Evolutionary conservation across 2,113 vertebrate genomes (phyloP).

Genomic region (Nycticorax nycticorax): DNA sequence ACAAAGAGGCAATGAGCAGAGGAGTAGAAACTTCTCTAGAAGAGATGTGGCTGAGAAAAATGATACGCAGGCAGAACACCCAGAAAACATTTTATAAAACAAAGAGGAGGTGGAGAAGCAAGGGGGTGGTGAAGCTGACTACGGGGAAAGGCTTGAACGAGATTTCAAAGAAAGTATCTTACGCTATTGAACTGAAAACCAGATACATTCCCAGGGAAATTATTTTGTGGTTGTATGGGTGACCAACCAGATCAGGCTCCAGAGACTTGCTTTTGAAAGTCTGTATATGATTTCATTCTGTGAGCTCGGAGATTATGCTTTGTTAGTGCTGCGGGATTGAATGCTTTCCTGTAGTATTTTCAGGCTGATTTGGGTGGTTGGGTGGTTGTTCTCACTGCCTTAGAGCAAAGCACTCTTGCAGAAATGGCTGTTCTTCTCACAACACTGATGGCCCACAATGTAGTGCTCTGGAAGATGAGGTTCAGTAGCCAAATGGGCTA

Average conservation of each 20-base stretch:
- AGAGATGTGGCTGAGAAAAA: neutral
- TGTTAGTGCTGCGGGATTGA: neutral
- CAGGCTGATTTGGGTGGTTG: neutral
- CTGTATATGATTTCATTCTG: neutral
- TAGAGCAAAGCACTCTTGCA: neutral
- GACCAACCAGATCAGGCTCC: neutral
- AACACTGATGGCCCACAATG: neutral
- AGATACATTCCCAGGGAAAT: neutral
- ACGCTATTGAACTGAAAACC: neutral
- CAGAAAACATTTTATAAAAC: neutral
- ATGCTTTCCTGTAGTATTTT: neutral
- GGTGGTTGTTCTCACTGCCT: neutral
- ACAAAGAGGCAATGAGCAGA: neutral
- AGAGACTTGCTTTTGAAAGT: neutral
- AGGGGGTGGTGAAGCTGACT: neutral
- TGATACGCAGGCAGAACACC: neutral
- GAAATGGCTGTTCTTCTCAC: neutral
- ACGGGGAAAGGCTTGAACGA: neutral
- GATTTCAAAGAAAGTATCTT: neutral
- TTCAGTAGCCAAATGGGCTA: neutral
- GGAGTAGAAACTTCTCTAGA: neutral
- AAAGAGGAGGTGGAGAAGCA: neutral
- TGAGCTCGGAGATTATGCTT: neutral
- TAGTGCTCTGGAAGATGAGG: neutral
- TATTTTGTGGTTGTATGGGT: neutral